Evolutionary conservation across 2,888 invertebrate genomes (phyloP), one percentile per base, ranked within the genome.

Genomic region (Drosophila rellima): DNA sequence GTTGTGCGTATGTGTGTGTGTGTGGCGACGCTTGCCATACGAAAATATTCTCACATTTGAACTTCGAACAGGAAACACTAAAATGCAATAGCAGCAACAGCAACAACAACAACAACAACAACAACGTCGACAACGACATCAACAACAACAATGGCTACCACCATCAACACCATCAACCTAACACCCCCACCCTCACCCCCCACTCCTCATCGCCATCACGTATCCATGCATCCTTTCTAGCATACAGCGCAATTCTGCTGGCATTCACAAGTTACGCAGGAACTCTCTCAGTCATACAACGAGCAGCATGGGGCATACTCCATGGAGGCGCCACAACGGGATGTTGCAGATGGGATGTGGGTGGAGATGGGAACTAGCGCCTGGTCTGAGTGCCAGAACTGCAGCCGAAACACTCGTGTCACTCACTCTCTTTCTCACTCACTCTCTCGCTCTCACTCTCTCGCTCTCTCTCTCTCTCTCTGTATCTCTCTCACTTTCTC

Each of bases 11-110:
- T 51, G 45, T 52, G 23, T 39, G 31, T 55, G 37, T 64, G 59
- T 70, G 51, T n/a, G 10, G 45, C 42, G 55, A 67, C 54, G 78
- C 45, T 70, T 57, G 67, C 74, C 78, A 88, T 84, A 73, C 70
- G 88, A 88, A 85, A 85, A 85, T 85, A 85, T 82, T 82, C 83
- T 86, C 88, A 86, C 85, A 86, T 86, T 86, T 86, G 85, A 86
- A 88, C 85, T 88, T 88, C 81, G 81, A 86, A 86, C 85, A 86
- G 88, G 88, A 88, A 86, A 83, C 81, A 86, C 86, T 86, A 88
- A 85, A 85, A 81, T 78, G 78, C 88, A 82, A 64, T 68, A 72
- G 45, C 70, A 78, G 51, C 64, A 75, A 37, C 55, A 61, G 48
- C 56, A 61, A 10, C 37, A 51, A 20, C 54, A 47, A 23, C 11